These are phyloP conservation scores for Strigamia maritima DNA, from an alignment of 2,888 invertebrate species.

Conservation along the genomic window DNA sequence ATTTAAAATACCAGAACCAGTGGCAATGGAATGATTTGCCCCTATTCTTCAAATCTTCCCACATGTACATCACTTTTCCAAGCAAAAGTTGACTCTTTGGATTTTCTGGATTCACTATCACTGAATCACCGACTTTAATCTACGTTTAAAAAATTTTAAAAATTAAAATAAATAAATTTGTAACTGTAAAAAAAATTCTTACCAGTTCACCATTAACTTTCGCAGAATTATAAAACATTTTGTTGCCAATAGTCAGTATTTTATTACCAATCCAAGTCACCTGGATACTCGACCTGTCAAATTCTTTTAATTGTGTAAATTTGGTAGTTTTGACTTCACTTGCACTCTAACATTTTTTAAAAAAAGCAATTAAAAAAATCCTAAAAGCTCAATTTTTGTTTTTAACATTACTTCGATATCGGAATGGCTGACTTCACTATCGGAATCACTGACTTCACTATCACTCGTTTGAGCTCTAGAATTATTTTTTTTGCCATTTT, in stretches of 20 bases:
- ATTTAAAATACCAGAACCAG: no score
- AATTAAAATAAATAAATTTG: no score
- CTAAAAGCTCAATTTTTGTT: neutral
- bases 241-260: neutral
- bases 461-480: neutral
- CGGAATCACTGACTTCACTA: neutral
- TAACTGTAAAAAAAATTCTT: neutral
- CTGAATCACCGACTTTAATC: neutral
- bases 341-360: neutral
- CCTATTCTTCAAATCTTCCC: no score
- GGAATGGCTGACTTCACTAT: neutral
- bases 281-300: neutral
- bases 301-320: neutral
- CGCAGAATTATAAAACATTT: neutral
- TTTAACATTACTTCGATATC: neutral
- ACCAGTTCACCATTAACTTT: neutral
- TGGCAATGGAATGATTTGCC: no score
- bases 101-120: neutral
- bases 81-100: no score
- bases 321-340: neutral
- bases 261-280: neutral
- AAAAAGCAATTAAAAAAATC: neutral
- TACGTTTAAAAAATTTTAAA: neutral
- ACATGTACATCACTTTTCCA: no score
- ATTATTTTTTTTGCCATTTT: neutral